A percentile compares a stretch with the other conserved stretches of the same genome.
Evolutionary conservation across 2,113 vertebrate species (phyloP).

Genomic region (Garra rufa): DNA sequence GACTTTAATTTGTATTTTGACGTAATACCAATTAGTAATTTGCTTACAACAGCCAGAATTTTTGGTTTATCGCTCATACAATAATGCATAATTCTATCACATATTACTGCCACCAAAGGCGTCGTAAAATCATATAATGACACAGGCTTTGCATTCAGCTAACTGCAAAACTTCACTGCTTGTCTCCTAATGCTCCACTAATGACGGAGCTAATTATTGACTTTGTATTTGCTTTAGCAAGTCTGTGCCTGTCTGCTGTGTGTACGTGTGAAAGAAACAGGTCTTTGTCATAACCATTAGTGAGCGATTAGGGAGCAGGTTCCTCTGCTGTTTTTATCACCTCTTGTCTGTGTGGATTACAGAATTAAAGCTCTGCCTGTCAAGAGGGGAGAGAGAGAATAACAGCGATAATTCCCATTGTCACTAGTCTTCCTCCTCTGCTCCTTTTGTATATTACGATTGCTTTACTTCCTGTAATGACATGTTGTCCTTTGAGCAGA

Average conservation of each 20-base stretch:
- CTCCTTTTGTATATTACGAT: slow-evolving; percentile 33
- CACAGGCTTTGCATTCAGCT: not conserved
- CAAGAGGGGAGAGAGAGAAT: slow-evolving; percentile 48
- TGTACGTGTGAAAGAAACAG: slow-evolving; percentile 55
- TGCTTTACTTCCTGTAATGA: slow-evolving; percentile 44
- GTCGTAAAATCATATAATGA: not conserved
- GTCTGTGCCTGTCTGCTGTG: slow-evolving; percentile 46
- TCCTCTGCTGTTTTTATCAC: slow-evolving; percentile 65
- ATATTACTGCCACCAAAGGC: not conserved
- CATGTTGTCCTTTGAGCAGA: slow-evolving; percentile 31
- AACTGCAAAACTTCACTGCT: slow-evolving; percentile 11
- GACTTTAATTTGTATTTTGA: not conserved
- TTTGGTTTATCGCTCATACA: not conserved
- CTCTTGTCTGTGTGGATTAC: slow-evolving; percentile 70
- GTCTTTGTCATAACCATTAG: slow-evolving; percentile 72
- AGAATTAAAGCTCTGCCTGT: slow-evolving; percentile 71
- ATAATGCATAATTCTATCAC: not conserved
- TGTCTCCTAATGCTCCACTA: slow-evolving; percentile 54
- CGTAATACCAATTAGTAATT: not conserved
- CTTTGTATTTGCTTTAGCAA: slow-evolving; percentile 39
- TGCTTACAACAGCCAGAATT: not conserved
- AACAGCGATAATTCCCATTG: slow-evolving; percentile 27
- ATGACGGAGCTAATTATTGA: slow-evolving; percentile 65
- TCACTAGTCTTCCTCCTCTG: slow-evolving; percentile 38
- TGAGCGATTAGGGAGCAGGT: slow-evolving; percentile 67